Evolutionary conservation across 2,113 vertebrate genomes (phyloP).

Genomic region (Aix galericulata): DNA sequence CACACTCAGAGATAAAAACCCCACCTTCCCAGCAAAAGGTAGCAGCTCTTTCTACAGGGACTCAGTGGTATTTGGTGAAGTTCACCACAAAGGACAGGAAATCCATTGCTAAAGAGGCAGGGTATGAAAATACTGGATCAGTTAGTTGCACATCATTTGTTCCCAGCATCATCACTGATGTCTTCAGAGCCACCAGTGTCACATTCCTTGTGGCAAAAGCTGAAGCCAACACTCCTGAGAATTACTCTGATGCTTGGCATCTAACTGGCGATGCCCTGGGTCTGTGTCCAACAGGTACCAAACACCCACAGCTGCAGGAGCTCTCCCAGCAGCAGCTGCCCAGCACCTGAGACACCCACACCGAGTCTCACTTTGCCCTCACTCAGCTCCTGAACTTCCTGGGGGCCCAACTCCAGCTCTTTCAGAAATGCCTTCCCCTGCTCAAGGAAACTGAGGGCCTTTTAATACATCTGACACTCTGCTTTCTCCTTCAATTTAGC

Average conservation of each 20-base stretch:
- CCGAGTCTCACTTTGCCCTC: fast-evolving
- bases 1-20: not conserved
- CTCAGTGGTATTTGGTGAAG: not conserved
- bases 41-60: not conserved
- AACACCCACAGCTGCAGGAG: not conserved
- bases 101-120: not conserved
- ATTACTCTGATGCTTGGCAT: not conserved
- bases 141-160: not conserved
- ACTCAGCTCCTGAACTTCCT: not conserved
- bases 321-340: not conserved
- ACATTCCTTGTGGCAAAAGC: not conserved
- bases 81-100: not conserved
- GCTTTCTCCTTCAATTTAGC: conserved; percentile 54
- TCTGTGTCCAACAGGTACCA: not conserved
- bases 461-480: conserved; percentile 54
- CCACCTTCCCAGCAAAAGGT: not conserved
- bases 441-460: not conserved
- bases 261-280: not conserved
- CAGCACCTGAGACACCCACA: not conserved
- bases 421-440: not conserved
- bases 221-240: not conserved
- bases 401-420: not conserved
- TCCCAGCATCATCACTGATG: not conserved
- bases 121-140: not conserved
- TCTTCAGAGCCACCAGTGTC: not conserved